phyloP scores from a whole-genome alignment of 92 coral and sea anemone species.

The Isaurus tuberculatus region DNA sequence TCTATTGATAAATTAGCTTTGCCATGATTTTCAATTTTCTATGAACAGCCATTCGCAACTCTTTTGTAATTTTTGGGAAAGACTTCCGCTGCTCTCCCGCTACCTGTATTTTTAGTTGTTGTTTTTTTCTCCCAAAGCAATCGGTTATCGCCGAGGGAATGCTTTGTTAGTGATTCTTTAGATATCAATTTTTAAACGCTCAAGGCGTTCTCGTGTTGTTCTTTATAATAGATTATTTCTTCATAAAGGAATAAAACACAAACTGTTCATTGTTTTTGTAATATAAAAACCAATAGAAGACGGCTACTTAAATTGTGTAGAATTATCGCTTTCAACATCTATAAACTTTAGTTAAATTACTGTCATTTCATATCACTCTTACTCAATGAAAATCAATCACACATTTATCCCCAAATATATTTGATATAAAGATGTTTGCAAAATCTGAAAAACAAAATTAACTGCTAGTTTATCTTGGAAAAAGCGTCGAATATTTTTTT shows the following conservation, averaged over 20 bases:
- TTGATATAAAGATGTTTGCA: too few species aligned
- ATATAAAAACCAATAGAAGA: background rate
- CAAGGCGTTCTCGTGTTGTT: background rate
- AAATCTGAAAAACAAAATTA: background rate
- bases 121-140: background rate
- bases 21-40: background rate
- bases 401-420: too few species aligned
- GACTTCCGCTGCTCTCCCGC: constrained; percentile 7
- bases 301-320: background rate
- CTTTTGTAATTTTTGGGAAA: background rate
- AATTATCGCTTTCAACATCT: background rate
- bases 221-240: background rate
- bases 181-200: background rate
- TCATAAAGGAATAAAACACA: too few species aligned
- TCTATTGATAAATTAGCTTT: background rate
- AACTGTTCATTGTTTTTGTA: background rate
- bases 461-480: background rate
- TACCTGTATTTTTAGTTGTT: too few species aligned
- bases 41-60: background rate
- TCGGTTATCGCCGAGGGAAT: background rate
- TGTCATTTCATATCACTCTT: background rate
- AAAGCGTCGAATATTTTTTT: background rate
- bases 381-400: too few species aligned
- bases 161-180: background rate
- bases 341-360: too few species aligned